Base-by-base conservation (phyloP, 2,888 invertebrate species). In the Brenthis daphne region DNA sequence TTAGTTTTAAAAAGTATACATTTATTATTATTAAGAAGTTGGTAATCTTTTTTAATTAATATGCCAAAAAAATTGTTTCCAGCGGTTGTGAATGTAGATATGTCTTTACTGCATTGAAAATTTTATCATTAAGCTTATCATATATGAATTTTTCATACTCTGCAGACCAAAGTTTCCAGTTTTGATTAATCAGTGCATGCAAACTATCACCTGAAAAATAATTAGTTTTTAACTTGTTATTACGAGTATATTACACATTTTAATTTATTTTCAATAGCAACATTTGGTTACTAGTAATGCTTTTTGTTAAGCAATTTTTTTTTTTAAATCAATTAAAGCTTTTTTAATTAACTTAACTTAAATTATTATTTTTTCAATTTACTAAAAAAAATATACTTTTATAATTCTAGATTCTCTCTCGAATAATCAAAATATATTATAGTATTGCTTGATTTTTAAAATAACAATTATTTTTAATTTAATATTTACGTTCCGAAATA, bases 41-140 rank as follows among this genome's bases (percentile, higher is more conserved):
- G 2, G 11, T 43, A 43, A 11, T 11, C 2, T 43, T 43, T 11
- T 43, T 43, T 43, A 43, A 11, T 43, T 43, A 37, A 61, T 53
- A 64, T n/a, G 50, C 51, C 11, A 53, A 43, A 11, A 54, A 16
- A 57, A 70, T 29, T n/a, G 63, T 51, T 6, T 64, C 57, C 50
- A 72, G 51, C 12, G 67, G 58, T 48, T 56, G 57, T 11, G 67
- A 67, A 8, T 29, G 65, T 13, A 71, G 12, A 24, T 63, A 69
- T 16, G 57, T 65, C 16, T 65, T 57, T 3, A 71, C 54, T n/a
- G 65, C 55, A n/a, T 71, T 73, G 53, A 69, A 69, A n/a, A 73
- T 71, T 58, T 65, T 69, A n/a, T 61, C 56, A 51, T 65, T 69
- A 6, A 65, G 24, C 50, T 65, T 68, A 24, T 69, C 71, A n/a